phyloP scores from a whole-genome alignment of 2,797 vertebrate genomes.

The Sebastes matsubarae region DNA sequence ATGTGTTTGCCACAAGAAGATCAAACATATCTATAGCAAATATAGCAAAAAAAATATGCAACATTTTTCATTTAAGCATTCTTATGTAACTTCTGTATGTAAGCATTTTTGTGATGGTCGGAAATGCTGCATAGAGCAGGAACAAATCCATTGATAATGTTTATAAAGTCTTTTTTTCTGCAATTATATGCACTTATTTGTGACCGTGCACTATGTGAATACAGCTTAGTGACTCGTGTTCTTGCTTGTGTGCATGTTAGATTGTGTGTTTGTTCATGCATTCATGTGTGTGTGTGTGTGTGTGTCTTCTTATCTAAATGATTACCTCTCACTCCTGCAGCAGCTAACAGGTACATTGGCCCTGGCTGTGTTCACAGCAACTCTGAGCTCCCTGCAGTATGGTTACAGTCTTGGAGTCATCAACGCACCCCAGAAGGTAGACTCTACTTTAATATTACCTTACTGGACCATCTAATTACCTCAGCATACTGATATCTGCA shows the following conservation, averaged over 20 bases:
- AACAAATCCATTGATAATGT: neutral
- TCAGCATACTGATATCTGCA: neutral
- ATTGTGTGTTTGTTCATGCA: neutral
- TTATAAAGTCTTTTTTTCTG: neutral
- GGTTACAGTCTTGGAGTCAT: slow-evolving; percentile 96
- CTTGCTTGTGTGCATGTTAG: neutral
- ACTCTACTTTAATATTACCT: neutral
- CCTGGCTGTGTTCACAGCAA: slow-evolving; percentile 88
- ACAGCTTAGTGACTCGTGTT: neutral
- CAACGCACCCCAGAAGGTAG: slow-evolving; percentile 93
- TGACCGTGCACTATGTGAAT: neutral
- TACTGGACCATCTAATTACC: neutral
- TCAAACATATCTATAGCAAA: neutral
- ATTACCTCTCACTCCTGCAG: slow-evolving; percentile 53
- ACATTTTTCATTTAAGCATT: neutral
- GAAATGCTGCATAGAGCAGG: neutral
- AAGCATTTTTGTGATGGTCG: neutral
- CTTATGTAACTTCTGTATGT: neutral
- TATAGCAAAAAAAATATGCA: too few species aligned
- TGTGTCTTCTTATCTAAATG: neutral
- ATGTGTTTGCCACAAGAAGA: neutral
- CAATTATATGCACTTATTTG: neutral
- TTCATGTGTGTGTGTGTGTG: neutral
- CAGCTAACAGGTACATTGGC: slow-evolving; percentile 87
- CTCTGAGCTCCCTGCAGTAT: slow-evolving; percentile 92